Evolutionary conservation across 2,888 invertebrate species (phyloP), one percentile per base, ranked within the genome.

Genomic region (Drosophila formosana): DNA sequence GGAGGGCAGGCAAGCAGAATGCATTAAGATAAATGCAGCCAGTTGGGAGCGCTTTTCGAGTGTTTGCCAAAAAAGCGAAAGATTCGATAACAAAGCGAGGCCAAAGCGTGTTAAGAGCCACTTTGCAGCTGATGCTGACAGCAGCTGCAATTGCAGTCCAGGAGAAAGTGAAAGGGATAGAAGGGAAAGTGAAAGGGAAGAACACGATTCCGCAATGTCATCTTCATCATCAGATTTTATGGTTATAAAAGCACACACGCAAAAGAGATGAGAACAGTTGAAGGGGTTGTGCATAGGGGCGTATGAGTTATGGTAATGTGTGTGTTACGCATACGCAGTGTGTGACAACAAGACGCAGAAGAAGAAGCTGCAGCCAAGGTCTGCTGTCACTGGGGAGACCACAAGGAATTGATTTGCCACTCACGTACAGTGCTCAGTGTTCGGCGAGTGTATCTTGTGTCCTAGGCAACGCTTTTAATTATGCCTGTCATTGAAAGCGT

Each of bases 401-500:
- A 53, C 11, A 25, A 39, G 51, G 46, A 76, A 70, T 77, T 66
- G 70, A 66, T 70, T 66, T 74, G 74, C 78, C 43, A 49, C 78
- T 70, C 78, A 77, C 77, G 78, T 78, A 52, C 30, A 39, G 61
- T 66, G 62, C 28, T 13, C 13, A 11, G 13, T 39, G n/a, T 18
- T 37, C 18, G 18, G 18, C 18, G 34, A n/a, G 34, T 26, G 30
- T 34, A 47, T n/a, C 25, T 46, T 37, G 72, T 71, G 65, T 76
- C 79, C 68, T 66, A 71, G 71, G 56, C 64, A 63, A 56, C 66
- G n/a, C 43, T 82, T 79, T 74, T 69, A 84, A 81, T 81, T 84
- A 84, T 74, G 74, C 71, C 71, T 69, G 68, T 53, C 81, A 82
- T 66, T 57, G 63, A 51, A 50, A 18, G 75, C 60, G 65, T 51